Conservation (phyloP, 2,797 vertebrate genomes). For the Lemur catta region DNA sequence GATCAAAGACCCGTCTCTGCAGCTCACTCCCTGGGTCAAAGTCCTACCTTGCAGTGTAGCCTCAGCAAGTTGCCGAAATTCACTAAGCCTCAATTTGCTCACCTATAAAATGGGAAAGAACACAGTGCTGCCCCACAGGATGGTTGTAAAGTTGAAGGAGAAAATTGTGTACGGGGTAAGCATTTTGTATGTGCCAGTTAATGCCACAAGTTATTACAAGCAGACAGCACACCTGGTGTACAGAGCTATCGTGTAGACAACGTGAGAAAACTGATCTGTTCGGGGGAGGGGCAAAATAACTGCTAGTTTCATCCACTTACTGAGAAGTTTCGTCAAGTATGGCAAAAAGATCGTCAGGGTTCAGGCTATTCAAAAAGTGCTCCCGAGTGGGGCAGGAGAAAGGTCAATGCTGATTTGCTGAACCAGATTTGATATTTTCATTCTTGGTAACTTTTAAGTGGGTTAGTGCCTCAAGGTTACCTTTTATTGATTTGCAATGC, state of each 20-base stretch:
- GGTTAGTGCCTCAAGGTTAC: not conserved
- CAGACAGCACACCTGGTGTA: not conserved
- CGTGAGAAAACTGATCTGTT: not conserved
- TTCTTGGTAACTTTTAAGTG: not conserved
- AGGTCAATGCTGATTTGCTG: not conserved
- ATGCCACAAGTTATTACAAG: accelerated
- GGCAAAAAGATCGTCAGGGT: not conserved
- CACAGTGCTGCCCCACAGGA: accelerated
- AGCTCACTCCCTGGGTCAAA: not conserved
- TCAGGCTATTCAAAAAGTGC: not conserved
- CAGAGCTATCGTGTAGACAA: not conserved
- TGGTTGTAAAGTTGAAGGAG: not conserved
- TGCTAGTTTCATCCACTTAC: too few relatives aligned
- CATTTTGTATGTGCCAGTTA: accelerated
- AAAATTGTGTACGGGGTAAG: not conserved
- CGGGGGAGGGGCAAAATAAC: too few relatives aligned
- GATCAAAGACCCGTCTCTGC: not conserved
- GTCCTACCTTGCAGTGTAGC: accelerated
- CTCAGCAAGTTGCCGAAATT: not conserved
- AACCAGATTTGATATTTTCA: not conserved
- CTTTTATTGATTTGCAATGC: not conserved
- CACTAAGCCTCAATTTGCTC: not conserved
- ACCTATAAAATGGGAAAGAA: not conserved
- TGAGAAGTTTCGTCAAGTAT: not conserved
- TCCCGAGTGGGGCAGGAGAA: accelerated